A percentile compares a stretch with the other conserved stretches of the same genome.
These are phyloP conservation scores for Drosophila ohnishii DNA, from an alignment of 1,140 invertebrate species.

Conservation along the genomic window DNA sequence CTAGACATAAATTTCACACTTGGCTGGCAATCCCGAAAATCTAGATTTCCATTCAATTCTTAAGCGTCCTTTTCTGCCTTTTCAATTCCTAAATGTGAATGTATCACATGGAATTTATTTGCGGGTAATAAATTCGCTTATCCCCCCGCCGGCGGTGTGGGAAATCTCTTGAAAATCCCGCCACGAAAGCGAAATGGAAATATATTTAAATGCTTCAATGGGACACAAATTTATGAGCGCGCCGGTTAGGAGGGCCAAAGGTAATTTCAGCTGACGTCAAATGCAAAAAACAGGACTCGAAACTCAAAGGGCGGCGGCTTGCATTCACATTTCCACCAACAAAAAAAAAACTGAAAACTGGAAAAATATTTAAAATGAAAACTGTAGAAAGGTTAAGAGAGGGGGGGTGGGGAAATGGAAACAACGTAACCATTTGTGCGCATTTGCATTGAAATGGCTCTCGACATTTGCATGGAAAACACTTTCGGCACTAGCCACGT, in stretches of 20 bases:
- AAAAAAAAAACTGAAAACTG: conserved; percentile 14
- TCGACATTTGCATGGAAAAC: conserved; percentile 67
- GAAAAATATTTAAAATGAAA: conserved; percentile 63
- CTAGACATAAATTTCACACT: conserved; percentile 30
- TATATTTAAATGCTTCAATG: conserved; percentile 69
- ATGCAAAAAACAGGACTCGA: conserved; percentile 56
- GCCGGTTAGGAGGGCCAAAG: conserved; percentile 5
- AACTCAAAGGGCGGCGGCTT: conserved; percentile 17
- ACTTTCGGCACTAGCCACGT: conserved; percentile 57
- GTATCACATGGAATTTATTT: conserved; percentile 61
- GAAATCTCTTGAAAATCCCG: conserved; percentile 52
- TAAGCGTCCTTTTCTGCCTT: conserved; percentile 22
- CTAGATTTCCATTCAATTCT: conserved; percentile 10
- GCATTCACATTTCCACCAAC: conserved; percentile 50
- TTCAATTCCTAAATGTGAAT: conserved; percentile 49
- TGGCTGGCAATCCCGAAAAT: conserved; percentile 2
- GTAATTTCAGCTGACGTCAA: conserved; percentile 51
- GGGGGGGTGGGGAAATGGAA: not conserved
- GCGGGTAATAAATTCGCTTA: conserved; percentile 58
- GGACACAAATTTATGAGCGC: conserved; percentile 61
- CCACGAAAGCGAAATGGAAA: conserved; percentile 46
- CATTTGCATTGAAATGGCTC: conserved; percentile 74
- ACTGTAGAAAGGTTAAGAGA: conserved; percentile 3
- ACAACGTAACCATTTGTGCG: conserved; percentile 63
- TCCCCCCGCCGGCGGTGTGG: conserved; percentile 5